Evolutionary conservation across 2,888 invertebrate genomes (phyloP), one percentile per base, ranked within the genome.

Genomic region (Anoplius nigerrimus): DNA sequence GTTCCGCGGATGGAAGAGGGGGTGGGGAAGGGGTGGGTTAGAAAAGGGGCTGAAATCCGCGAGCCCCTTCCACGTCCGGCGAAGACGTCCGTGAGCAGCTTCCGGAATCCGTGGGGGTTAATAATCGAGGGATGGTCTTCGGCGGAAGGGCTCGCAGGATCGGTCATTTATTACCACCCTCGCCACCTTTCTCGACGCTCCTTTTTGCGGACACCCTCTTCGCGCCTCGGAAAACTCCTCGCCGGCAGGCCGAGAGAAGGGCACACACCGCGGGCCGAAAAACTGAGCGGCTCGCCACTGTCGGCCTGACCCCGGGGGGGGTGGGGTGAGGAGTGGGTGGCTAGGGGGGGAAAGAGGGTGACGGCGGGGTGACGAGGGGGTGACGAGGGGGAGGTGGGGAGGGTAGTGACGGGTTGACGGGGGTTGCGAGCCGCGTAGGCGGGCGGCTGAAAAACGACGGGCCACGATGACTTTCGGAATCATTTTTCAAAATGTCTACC

Each of bases 401-500:
- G 4, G 48, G 48, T 15, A 16, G 16, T 48, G 48, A 18, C 48
- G 48, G 48, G 16, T 3, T 24, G 16, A 20, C 34, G 18, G 18
- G 27, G 57, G 13, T 22, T 43, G 18, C 15, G n/a, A 20, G n/a
- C 48, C 46, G 62, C 58, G 57, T 55, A 46, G 34, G 58, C 58
- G 62, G 55, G 59, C 24, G 8, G 71, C 60, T 80, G 75, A 80
- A 80, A 79, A 79, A 78, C 80, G 76, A 71, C 71, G 59, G 62
- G 79, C 71, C 75, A 74, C 82, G 79, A 87, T 84, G 86, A 85
- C 84, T 87, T 83, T 83, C 82, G 84, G 81, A 84, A 85, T 88
- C 85, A 88, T 89, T 89, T 88, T 88, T 88, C 88, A 88, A 89
- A 88, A 88, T 87, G 88, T 89, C 88, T 85, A 85, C 87, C 63